Evolutionary conservation across 1,140 invertebrate species (phyloP).

Genomic region (Platorchestia sp.): DNA sequence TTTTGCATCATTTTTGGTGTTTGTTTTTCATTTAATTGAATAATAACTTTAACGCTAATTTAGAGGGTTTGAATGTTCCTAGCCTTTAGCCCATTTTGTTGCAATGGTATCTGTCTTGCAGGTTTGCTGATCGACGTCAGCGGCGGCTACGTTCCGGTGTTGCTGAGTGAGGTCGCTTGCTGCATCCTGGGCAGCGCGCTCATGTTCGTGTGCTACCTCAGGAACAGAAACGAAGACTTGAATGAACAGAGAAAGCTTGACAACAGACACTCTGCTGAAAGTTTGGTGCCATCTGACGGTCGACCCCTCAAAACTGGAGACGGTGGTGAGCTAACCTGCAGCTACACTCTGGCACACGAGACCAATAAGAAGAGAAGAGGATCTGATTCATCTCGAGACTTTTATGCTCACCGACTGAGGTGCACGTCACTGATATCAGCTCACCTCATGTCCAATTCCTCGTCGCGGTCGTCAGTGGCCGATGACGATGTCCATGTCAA

Average conservation of each 20-base stretch:
- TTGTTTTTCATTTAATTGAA: not conserved
- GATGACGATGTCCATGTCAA: not conserved
- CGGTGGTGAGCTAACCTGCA: not conserved
- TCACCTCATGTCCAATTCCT: not conserved
- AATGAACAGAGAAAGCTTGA: not conserved
- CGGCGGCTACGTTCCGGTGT: not conserved
- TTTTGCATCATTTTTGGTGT: not conserved
- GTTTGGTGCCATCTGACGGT: not conserved
- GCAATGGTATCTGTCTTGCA: not conserved
- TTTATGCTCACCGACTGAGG: not conserved
- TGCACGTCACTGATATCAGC: not conserved
- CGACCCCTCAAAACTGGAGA: not conserved
- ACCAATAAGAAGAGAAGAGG: not conserved
- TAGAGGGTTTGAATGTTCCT: not conserved
- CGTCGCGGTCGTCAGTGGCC: not conserved
- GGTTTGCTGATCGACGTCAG: not conserved
- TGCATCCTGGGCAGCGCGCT: not conserved
- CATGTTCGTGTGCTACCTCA: slow-evolving; percentile 9
- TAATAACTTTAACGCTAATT: not conserved
- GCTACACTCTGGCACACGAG: not conserved
- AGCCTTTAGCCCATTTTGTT: not conserved
- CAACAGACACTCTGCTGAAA: not conserved
- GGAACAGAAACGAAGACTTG: not conserved
- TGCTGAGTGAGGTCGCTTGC: not conserved
- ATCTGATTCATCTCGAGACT: not conserved